Evolutionary conservation across 1,140 invertebrate genomes (phyloP), one percentile per base, ranked within the genome.

Genomic region (Trypoxylus dichotomus): DNA sequence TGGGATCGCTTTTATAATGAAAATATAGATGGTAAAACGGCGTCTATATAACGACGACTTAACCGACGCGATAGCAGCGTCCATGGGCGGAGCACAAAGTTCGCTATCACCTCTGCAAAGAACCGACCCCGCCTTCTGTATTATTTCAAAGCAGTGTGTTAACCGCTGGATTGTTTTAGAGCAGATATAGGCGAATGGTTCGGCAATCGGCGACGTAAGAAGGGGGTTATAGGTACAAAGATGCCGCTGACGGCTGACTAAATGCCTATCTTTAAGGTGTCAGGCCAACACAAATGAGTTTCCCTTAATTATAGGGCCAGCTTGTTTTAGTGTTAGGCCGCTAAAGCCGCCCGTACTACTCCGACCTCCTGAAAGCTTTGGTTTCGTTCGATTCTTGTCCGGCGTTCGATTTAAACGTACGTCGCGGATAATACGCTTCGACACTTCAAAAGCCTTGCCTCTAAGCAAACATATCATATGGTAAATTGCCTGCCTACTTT

Each of bases 181-280:
- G 75, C 78, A 79, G 78, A 72, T 78, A 47, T 13, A 78, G 77
- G 77, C 74, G 60, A 77, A 11, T 27, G 71, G 25, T 32, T 78
- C 80, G 74, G 79, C 77, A 77, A 78, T 77, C 76, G 25, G 79
- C 75, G 78, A 79, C 75, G 76, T 71, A 75, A 29, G 19, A 79
- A 77, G 79, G 78, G 29, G 19, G 80, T 79, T 77, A 74, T 72
- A 79, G 79, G 74, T 78, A 83, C 83, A 85, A 85, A 85, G 84
- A 80, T 79, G 83, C 84, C 84, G 84, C 84, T 85, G 84, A 85
- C 84, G 83, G 83, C 84, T 85, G 84, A 85, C 84, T 85, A 85
- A 85, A 85, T 85, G 84, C 84, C 84, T 83, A 85, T 85, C 84
- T 85, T 85, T 85, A 85, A 85, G 83, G 84, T 85, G 84, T 85